Conservation (phyloP, 2,113 vertebrate species). For the Enhydra lutris region DNA sequence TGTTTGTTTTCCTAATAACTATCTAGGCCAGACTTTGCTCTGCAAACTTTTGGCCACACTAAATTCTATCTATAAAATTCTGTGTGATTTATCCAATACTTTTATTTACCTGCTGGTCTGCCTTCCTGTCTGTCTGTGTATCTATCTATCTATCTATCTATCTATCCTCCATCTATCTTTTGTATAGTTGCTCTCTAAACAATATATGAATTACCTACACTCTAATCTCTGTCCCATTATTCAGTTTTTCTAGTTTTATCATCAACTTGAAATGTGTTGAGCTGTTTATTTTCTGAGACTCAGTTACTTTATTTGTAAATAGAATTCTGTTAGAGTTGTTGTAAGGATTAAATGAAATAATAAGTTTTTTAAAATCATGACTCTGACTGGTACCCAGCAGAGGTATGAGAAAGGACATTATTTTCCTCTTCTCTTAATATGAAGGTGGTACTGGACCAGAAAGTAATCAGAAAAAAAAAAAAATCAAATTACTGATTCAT, state of each 20-base stretch:
- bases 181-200: neutral
- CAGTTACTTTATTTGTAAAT: neutral
- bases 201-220: neutral
- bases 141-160: neutral
- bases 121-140: neutral
- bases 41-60: conserved; percentile 45
- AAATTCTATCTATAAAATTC: conserved; percentile 34
- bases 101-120: neutral
- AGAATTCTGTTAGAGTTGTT: neutral
- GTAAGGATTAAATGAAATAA: conserved; percentile 29
- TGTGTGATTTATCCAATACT: neutral
- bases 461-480: neutral
- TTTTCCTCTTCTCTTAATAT: neutral
- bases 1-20: neutral
- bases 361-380: neutral
- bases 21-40: conserved; percentile 35
- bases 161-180: neutral
- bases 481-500: neutral
- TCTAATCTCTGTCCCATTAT: neutral
- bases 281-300: neutral
- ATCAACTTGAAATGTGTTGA: neutral
- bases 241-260: neutral
- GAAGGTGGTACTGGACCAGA: neutral
- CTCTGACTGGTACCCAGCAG: neutral
- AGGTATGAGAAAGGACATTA: neutral